These are phyloP conservation scores for Sinotaia quadrata DNA, from an alignment of 2,888 invertebrate species.

Conservation along the genomic window DNA sequence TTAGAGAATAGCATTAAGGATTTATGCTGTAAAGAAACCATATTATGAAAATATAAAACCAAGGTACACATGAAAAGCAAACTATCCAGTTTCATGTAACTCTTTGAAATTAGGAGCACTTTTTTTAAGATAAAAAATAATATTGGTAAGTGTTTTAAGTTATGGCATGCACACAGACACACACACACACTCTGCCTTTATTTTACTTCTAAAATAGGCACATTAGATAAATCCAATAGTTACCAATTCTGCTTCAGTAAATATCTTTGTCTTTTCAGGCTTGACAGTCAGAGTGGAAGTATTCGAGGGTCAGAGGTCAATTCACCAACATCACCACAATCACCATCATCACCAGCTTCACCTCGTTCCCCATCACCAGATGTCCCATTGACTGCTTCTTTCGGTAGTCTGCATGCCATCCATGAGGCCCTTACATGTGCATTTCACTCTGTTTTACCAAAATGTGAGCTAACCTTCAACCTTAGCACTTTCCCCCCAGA, in stretches of 20 bases:
- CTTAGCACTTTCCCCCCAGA: no score
- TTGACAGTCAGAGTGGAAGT: constrained; percentile 95
- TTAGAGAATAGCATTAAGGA: no score
- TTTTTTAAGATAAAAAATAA: no score
- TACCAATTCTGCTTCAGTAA: background rate
- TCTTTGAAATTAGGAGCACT: no score
- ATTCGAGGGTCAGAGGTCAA: constrained; percentile 92
- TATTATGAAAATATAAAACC: no score
- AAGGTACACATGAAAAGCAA: no score
- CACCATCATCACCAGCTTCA: constrained; percentile 59
- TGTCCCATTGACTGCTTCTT: constrained; percentile 36
- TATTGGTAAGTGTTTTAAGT: no score
- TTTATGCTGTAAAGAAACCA: no score
- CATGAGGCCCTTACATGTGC: constrained; percentile 74
- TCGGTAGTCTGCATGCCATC: constrained; percentile 51
- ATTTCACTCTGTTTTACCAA: constrained; percentile 75
- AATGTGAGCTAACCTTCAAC: constrained; percentile 15
- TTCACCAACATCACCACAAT: constrained; percentile 83
- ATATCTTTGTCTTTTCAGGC: constrained; percentile 74
- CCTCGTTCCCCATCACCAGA: constrained; percentile 38
- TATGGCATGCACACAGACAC: no score
- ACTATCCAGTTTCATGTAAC: no score
- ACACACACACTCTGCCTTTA: no score
- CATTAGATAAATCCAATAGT: background rate
- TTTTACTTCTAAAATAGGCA: no score